Percentiles rank a stretch among this genome's conserved stretches.
These are phyloP conservation scores for Eleutherodactylus coqui DNA, from an alignment of 2,797 vertebrate genomes.

Conservation along the genomic window DNA sequence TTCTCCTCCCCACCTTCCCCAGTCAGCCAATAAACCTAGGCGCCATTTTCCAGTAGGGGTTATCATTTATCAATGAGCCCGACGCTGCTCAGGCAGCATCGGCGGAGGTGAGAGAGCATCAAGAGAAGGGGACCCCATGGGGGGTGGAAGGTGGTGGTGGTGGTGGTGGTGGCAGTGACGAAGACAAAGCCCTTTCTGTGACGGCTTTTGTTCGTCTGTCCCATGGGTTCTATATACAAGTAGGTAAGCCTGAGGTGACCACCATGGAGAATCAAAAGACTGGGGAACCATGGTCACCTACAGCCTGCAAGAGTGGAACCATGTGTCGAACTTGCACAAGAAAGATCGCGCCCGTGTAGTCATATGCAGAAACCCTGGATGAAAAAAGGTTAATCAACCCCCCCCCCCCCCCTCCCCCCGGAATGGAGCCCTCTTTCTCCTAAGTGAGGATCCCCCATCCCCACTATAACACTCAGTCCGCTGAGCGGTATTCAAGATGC, in stretches of 20 bases:
- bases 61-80: slow-evolving; percentile 84
- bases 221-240: slow-evolving; percentile 51
- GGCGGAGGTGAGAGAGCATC: background rate
- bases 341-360: slow-evolving; percentile 68
- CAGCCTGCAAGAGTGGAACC: slow-evolving; percentile 76
- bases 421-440: background rate
- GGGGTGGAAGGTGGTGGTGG: slow-evolving; percentile 47
- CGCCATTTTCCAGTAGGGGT: slow-evolving; percentile 85
- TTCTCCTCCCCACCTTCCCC: slow-evolving; percentile 72
- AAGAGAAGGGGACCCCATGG: background rate
- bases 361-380: slow-evolving; percentile 64
- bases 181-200: background rate
- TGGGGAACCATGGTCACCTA: slow-evolving; percentile 64
- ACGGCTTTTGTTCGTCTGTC: slow-evolving; percentile 48
- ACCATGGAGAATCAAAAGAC: slow-evolving; percentile 57
- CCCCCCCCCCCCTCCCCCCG: background rate
- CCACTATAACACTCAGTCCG: slow-evolving; percentile 12
- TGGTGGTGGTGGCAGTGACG: background rate
- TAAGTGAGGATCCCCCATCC: background rate
- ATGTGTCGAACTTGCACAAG: slow-evolving; percentile 75
- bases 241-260: slow-evolving; percentile 33
- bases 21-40: slow-evolving; percentile 74
- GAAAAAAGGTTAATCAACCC: slow-evolving; percentile 62
- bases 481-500: slow-evolving; percentile 32
- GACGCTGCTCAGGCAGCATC: slow-evolving; percentile 57